phyloP scores from a whole-genome alignment of 2,888 invertebrate genomes.

The Emmelina monodactyla region DNA sequence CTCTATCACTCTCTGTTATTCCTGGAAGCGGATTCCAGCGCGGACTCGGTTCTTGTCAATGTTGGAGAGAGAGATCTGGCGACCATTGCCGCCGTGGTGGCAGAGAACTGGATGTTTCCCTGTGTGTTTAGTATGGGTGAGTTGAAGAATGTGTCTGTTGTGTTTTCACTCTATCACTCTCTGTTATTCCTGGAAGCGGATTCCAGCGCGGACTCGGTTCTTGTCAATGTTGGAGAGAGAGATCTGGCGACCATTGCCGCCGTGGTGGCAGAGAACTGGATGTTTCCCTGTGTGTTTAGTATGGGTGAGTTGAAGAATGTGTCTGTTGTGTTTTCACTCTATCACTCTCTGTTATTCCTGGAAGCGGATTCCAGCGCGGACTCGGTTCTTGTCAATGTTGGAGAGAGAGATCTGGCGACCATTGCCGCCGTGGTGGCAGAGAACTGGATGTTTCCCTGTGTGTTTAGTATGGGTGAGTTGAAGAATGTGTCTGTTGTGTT shows the following conservation, averaged over 20 bases:
- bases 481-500: too few species aligned
- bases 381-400: constrained; percentile 71
- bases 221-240: constrained; percentile 76
- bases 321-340: too few species aligned
- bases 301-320: too few species aligned
- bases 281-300: too few species aligned
- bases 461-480: too few species aligned
- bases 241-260: constrained; percentile 76
- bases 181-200: constrained; percentile 68
- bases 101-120: too few species aligned
- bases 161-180: too few species aligned
- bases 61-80: constrained; percentile 79
- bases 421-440: constrained; percentile 76
- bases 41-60: constrained; percentile 73
- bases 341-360: constrained; percentile 55
- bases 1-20: too few species aligned
- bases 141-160: too few species aligned
- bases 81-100: constrained; percentile 74
- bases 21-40: constrained; percentile 70
- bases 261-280: too few species aligned
- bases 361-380: constrained; percentile 75
- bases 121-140: too few species aligned
- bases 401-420: constrained; percentile 78
- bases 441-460: too few species aligned
- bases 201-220: constrained; percentile 70